These are phyloP conservation scores for Clarias laeviceps DNA, from an alignment of 2,797 vertebrate genomes.

Conservation along the genomic window DNA sequence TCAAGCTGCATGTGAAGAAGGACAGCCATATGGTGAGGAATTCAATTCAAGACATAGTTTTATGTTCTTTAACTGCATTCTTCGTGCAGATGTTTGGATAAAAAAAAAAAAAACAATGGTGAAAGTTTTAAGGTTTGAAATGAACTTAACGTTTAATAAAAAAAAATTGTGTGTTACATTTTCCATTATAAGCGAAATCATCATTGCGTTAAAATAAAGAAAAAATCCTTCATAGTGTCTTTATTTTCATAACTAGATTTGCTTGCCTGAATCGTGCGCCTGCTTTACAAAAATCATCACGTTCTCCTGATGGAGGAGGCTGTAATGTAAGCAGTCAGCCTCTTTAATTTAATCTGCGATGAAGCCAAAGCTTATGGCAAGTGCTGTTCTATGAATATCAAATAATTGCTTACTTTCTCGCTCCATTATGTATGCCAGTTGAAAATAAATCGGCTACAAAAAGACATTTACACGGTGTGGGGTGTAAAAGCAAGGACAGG, in stretches of 20 bases:
- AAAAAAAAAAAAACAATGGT: not conserved
- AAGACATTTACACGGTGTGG: no score
- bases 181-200: not conserved
- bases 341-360: not conserved
- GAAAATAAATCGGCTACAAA: not conserved
- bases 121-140: not conserved
- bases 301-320: not conserved
- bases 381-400: constrained; percentile 7
- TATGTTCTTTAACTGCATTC: not conserved
- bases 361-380: constrained; percentile 7
- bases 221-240: not conserved
- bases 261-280: not conserved
- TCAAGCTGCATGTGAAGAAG: constrained; percentile 83
- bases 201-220: not conserved
- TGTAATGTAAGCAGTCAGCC: constrained; percentile 20
- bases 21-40: constrained; percentile 85
- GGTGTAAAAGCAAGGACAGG: not conserved
- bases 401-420: constrained; percentile 24
- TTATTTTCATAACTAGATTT: not conserved
- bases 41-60: not conserved
- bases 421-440: not conserved
- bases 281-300: not conserved
- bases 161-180: no score
- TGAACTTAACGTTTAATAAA: not conserved
- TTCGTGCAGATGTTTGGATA: not conserved